Evolutionary conservation across 2,113 vertebrate genomes (phyloP).

Genomic region (cattle (Bos taurus)): ARS-UCD2.0 NC_037344.1:68844501-68845000

Average conservation of each 20-base stretch:
- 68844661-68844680: too few species aligned
- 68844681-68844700: not conserved
- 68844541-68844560: not conserved
- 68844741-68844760: not conserved
- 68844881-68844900: not conserved
- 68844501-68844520: not conserved
- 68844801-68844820: not conserved
- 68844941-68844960: not conserved
- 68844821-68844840: not conserved
- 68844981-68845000: not conserved
- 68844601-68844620: fast-evolving
- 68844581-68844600: not conserved
- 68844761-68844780: not conserved
- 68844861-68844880: not conserved
- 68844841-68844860: not conserved
- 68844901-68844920: not conserved
- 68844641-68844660: not conserved
- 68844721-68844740: not conserved
- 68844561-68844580: not conserved
- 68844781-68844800: not conserved
- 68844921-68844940: not conserved
- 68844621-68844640: not conserved
- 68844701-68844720: not conserved
- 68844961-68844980: not conserved
- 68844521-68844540: not conserved